phyloP scores from a whole-genome alignment of 1,140 invertebrate species.

The Caenorhabditis remanei region DNA sequence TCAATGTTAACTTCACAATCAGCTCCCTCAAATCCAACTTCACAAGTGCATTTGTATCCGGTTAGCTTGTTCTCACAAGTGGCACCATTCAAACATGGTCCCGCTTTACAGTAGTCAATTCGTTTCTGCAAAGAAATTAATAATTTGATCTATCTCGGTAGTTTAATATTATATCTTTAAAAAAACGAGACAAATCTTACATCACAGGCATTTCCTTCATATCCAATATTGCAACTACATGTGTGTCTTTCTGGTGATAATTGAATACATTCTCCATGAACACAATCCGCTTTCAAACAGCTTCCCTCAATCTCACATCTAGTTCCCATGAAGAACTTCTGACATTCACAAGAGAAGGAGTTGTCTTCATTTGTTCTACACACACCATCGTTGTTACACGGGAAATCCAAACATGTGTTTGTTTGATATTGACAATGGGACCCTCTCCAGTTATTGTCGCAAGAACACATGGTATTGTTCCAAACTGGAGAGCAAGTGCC shows the following conservation, averaged over 20 bases:
- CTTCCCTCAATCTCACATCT: slow-evolving; percentile 71
- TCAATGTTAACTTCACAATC: slow-evolving; percentile 75
- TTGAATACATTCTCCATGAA: slow-evolving; percentile 73
- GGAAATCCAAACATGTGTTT: slow-evolving; percentile 69
- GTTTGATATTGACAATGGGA: slow-evolving; percentile 64
- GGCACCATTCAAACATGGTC: slow-evolving; percentile 74
- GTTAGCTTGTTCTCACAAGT: slow-evolving; percentile 69
- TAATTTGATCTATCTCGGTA: not conserved
- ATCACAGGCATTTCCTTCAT: slow-evolving; percentile 78
- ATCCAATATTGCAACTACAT: slow-evolving; percentile 78
- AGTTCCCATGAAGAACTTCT: slow-evolving; percentile 67
- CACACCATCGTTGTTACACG: slow-evolving; percentile 72
- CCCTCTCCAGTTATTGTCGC: slow-evolving; percentile 70
- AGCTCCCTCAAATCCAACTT: slow-evolving; percentile 72
- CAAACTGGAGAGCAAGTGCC: slow-evolving; percentile 65
- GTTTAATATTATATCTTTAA: no score
- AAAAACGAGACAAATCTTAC: slow-evolving; percentile 22
- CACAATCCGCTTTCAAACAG: slow-evolving; percentile 71
- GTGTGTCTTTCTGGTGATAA: slow-evolving; percentile 69
- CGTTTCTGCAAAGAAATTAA: slow-evolving; percentile 56
- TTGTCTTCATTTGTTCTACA: slow-evolving; percentile 61
- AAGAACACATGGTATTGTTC: slow-evolving; percentile 69
- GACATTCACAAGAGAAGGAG: slow-evolving; percentile 27
- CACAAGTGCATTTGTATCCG: slow-evolving; percentile 70
- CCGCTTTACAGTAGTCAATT: slow-evolving; percentile 73